These are phyloP conservation scores for Microcebus griseorufus DNA, from an alignment of 2,113 vertebrate genomes.

Conservation along the genomic window DNA sequence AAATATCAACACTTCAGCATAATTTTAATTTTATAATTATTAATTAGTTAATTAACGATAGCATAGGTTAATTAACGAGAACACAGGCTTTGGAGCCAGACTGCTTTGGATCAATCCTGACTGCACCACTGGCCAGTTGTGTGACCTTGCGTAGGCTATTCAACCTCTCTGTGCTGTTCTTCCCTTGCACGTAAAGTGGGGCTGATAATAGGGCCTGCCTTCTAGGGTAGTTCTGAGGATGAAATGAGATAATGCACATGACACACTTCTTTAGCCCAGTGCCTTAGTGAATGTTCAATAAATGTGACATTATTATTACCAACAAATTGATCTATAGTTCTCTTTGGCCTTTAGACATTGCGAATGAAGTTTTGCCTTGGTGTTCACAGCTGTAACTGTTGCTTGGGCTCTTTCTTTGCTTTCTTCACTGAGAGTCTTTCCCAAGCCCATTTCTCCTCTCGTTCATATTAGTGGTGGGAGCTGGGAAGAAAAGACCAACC, in stretches of 20 bases:
- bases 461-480: rapidly evolving
- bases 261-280: neutral
- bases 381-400: neutral
- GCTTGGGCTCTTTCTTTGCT: neutral
- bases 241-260: neutral
- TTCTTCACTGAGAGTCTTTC: neutral
- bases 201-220: neutral
- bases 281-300: neutral
- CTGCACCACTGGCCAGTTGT: neutral
- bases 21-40: neutral
- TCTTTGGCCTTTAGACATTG: neutral
- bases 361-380: neutral
- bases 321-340: neutral
- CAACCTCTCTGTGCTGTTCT: neutral
- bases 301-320: neutral
- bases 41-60: neutral
- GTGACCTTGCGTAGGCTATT: neutral
- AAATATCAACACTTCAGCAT: neutral
- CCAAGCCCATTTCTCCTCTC: neutral
- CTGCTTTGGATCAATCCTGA: neutral
- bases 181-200: neutral
- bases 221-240: neutral
- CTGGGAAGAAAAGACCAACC: neutral
- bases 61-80: neutral
- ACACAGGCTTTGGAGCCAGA: neutral